phyloP scores from a whole-genome alignment of 2,888 invertebrate species.

The Andrena bucephala region DNA sequence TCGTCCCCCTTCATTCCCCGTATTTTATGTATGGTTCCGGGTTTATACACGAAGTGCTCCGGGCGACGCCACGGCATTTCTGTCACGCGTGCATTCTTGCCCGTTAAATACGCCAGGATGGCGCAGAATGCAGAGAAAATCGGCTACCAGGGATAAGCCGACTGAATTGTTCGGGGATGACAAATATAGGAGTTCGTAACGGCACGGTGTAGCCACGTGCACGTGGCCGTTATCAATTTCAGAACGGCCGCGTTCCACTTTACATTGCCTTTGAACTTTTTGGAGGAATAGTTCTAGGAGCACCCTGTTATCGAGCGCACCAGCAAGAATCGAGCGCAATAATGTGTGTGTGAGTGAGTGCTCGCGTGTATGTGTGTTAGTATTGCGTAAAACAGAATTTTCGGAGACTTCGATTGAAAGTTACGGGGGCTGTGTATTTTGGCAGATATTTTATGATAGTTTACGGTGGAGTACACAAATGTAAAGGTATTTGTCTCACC shows the following conservation, averaged over 20 bases:
- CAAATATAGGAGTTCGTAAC: conserved; percentile 34
- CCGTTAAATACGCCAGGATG: conserved; percentile 54
- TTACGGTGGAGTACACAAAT: not conserved
- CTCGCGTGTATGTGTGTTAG: not conserved
- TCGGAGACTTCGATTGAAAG: conserved; percentile 22
- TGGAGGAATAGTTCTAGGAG: conserved; percentile 43
- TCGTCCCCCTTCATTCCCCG: not conserved
- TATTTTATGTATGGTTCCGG: conserved; percentile 26
- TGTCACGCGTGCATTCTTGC: conserved; percentile 62
- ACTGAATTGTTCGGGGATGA: conserved; percentile 62
- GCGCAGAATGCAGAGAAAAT: conserved; percentile 56
- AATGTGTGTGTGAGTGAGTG: too few relatives aligned
- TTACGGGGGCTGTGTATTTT: conserved; percentile 24
- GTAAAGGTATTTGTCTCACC: not conserved
- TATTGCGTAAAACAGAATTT: conserved; percentile 28
- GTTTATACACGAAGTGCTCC: conserved; percentile 35
- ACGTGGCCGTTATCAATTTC: conserved; percentile 50
- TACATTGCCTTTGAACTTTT: conserved; percentile 38
- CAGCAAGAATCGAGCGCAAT: not conserved
- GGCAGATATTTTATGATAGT: conserved; percentile 16
- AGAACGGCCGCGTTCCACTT: conserved; percentile 32
- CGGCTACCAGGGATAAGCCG: conserved; percentile 57
- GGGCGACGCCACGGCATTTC: conserved; percentile 48
- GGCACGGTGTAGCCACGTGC: conserved; percentile 10
- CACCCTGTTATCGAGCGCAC: conserved; percentile 25